Evolutionary conservation across 2,113 vertebrate genomes (phyloP).

Genomic region (Oncorhynchus keta): DNA sequence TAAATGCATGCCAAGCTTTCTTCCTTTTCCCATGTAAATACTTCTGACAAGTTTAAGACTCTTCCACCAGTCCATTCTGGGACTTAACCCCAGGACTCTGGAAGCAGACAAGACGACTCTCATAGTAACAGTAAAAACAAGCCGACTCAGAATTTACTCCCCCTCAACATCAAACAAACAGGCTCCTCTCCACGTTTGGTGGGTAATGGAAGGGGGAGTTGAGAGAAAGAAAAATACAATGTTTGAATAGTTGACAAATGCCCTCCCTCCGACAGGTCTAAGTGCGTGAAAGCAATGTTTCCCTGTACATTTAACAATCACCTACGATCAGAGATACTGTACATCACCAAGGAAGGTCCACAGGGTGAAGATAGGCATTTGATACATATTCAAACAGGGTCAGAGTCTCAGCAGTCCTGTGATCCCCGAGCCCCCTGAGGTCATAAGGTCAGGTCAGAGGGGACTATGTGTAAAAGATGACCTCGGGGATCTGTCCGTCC

Average conservation of each 20-base stretch:
- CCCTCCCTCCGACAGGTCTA: background rate
- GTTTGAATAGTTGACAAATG: constrained; percentile 37
- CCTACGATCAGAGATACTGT: no score
- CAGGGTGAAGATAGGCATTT: no score
- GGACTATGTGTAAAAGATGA: constrained; percentile 98
- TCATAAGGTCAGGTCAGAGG: constrained; percentile 40
- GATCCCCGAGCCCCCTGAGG: constrained; percentile 4
- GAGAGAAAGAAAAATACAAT: constrained; percentile 41
- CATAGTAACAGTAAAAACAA: constrained; percentile 26
- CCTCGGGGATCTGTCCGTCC: constrained; percentile 96
- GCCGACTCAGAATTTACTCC: constrained; percentile 20
- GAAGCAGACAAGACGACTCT: constrained; percentile 36
- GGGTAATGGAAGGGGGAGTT: constrained; percentile 35
- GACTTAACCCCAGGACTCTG: background rate
- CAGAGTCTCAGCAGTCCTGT: no score
- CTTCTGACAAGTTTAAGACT: constrained; percentile 41
- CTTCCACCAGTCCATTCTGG: background rate
- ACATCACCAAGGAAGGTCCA: no score
- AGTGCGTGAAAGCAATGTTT: background rate
- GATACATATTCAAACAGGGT: no score
- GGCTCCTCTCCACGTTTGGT: constrained; percentile 11
- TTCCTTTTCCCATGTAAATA: constrained; percentile 31
- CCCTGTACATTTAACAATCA: no score
- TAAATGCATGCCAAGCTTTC: background rate
- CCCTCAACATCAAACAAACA: background rate